Percentiles rank a stretch among this genome's conserved stretches.
These are phyloP conservation scores for Oxycera nigricornis DNA, from an alignment of 2,888 invertebrate genomes.

Conservation along the genomic window DNA sequence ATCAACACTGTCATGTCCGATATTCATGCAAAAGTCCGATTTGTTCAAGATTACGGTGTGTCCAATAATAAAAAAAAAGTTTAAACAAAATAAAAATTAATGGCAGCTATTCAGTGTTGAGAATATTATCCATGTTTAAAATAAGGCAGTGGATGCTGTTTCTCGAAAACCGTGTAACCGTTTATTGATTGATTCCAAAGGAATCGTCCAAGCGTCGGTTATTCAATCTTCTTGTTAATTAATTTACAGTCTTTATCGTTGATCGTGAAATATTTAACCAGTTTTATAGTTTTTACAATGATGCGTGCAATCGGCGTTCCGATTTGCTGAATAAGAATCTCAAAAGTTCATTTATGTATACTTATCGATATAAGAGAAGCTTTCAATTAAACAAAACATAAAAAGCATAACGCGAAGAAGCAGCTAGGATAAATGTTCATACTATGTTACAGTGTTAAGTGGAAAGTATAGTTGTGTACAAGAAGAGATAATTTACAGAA, in stretches of 20 bases:
- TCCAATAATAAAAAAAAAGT: not conserved
- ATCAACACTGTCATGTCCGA: too few species aligned
- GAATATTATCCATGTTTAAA: not conserved
- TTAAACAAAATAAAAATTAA: not conserved
- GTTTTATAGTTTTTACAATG: not conserved
- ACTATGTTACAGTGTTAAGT: too few species aligned
- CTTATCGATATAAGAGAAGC: too few species aligned
- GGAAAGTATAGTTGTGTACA: too few species aligned
- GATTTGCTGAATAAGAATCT: too few species aligned
- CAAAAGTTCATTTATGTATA: too few species aligned
- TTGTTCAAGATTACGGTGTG: not conserved
- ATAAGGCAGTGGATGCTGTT: conserved; percentile 4
- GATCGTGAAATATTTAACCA: not conserved
- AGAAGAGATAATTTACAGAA: conserved; percentile 18
- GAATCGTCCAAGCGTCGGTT: not conserved
- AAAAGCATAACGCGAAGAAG: too few species aligned
- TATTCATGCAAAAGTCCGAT: too few species aligned
- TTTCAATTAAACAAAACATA: too few species aligned
- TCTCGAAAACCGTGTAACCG: not conserved
- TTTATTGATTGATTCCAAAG: not conserved
- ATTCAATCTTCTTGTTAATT: not conserved
- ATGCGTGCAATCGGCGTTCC: too few species aligned
- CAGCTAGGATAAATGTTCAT: too few species aligned
- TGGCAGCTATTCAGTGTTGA: not conserved
- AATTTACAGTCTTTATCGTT: not conserved